Conservation (phyloP, 2,888 invertebrate species). For the Nomada ferruginata region DNA sequence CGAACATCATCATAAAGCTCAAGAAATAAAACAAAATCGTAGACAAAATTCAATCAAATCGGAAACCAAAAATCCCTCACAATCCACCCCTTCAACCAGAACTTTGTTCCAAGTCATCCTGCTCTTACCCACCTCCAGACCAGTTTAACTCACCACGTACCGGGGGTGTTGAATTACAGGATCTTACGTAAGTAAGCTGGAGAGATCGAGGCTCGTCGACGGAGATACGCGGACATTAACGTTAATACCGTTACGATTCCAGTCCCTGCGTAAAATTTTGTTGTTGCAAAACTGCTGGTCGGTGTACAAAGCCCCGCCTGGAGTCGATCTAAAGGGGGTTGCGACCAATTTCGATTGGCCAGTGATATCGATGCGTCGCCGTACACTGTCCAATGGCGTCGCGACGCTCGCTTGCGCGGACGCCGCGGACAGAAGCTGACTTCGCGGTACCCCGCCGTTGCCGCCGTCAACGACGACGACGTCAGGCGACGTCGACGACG, state of each 20-base stretch:
- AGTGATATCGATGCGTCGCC: constrained; percentile 86
- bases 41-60: no score
- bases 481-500: constrained; percentile 87
- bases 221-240: constrained; percentile 44
- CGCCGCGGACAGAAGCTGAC: constrained; percentile 78
- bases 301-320: constrained; percentile 80
- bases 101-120: background rate
- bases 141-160: background rate
- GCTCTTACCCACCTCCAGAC: background rate
- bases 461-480: constrained; percentile 82
- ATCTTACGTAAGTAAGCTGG: constrained; percentile 1
- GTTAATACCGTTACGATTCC: constrained; percentile 58
- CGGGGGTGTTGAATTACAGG: background rate
- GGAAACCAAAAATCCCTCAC: no score
- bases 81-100: no score
- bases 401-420: constrained; percentile 85
- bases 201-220: background rate
- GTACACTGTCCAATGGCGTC: constrained; percentile 80
- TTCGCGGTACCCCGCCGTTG: constrained; percentile 64
- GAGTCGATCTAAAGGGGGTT: constrained; percentile 80
- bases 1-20: no score
- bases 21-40: no score
- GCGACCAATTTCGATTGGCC: constrained; percentile 74
- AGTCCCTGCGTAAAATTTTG: constrained; percentile 60
- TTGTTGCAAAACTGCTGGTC: constrained; percentile 55